phyloP scores from a whole-genome alignment of 2,797 vertebrate genomes.

The Austrolebias charrua region DNA sequence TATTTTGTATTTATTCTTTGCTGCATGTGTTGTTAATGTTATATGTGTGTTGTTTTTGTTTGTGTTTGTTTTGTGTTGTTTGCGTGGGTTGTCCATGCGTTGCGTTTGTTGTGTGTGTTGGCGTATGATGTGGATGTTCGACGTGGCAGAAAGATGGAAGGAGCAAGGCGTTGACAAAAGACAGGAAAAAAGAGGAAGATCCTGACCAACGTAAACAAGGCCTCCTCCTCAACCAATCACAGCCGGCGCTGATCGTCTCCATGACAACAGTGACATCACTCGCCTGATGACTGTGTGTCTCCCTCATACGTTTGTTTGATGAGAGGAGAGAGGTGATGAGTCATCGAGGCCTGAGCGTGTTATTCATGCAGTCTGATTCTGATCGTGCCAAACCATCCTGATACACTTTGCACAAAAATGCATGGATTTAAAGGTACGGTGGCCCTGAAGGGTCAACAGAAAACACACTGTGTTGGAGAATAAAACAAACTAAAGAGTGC shows the following conservation, averaged over 20 bases:
- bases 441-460: background rate
- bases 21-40: conserved; percentile 19
- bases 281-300: conserved; percentile 68
- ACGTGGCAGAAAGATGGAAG: background rate
- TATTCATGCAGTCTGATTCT: background rate
- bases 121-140: background rate
- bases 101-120: background rate
- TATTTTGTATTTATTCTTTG: too few relatives aligned
- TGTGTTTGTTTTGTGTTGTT: background rate
- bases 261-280: conserved; percentile 81
- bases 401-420: too few relatives aligned
- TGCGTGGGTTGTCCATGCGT: background rate
- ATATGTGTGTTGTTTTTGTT: conserved; percentile 40
- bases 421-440: too few relatives aligned
- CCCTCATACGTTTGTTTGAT: conserved; percentile 44
- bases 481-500: background rate
- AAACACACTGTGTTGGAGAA: background rate
- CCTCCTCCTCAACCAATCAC: conserved; percentile 65
- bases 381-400: background rate
- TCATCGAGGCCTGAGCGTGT: conserved; percentile 52
- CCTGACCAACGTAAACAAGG: conserved; percentile 64
- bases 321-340: conserved; percentile 61
- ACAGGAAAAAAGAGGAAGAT: conserved; percentile 6
- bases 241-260: conserved; percentile 53
- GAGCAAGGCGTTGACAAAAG: background rate